Evolutionary conservation across 2,888 invertebrate genomes (phyloP).

Genomic region (Latheticus oryzae): DNA sequence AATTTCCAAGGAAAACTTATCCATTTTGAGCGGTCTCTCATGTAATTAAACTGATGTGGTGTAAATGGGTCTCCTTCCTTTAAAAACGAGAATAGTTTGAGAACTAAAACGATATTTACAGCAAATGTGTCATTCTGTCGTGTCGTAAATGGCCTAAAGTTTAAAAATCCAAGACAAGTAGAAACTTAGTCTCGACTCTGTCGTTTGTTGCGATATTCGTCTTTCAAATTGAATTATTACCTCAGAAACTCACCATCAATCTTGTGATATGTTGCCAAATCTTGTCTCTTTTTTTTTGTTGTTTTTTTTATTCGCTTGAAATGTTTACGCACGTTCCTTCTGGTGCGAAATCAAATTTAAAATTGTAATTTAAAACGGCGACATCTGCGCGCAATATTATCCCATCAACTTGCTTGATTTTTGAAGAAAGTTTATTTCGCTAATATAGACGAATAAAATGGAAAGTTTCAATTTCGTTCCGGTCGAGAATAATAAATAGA

Average conservation of each 20-base stretch:
- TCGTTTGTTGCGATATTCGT: conserved; percentile 45
- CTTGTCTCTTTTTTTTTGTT: conserved; percentile 5
- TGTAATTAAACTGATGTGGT: no score
- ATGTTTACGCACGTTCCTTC: conserved; percentile 17
- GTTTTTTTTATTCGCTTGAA: conserved; percentile 1
- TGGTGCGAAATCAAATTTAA: conserved; percentile 28
- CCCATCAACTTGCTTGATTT: conserved; percentile 30
- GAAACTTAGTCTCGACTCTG: conserved; percentile 48
- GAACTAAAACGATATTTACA: conserved; percentile 3
- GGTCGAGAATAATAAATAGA: conserved; percentile 13
- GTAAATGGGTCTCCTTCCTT: no score
- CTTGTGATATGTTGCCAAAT: not conserved
- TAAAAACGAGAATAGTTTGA: conserved; percentile 15
- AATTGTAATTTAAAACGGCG: conserved; percentile 30
- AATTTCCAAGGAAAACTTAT: no score
- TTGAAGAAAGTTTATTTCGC: conserved; percentile 24
- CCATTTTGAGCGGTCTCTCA: no score
- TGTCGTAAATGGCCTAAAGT: conserved; percentile 21
- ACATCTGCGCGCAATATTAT: conserved; percentile 28
- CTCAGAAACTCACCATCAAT: conserved; percentile 13
- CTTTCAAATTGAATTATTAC: conserved; percentile 22
- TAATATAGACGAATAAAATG: conserved; percentile 31
- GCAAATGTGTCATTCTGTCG: conserved; percentile 6
- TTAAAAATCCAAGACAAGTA: conserved; percentile 51
- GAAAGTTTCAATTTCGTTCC: conserved; percentile 22